Conservation (phyloP, 2,113 vertebrate species). For the Salvelinus fontinalis region DNA sequence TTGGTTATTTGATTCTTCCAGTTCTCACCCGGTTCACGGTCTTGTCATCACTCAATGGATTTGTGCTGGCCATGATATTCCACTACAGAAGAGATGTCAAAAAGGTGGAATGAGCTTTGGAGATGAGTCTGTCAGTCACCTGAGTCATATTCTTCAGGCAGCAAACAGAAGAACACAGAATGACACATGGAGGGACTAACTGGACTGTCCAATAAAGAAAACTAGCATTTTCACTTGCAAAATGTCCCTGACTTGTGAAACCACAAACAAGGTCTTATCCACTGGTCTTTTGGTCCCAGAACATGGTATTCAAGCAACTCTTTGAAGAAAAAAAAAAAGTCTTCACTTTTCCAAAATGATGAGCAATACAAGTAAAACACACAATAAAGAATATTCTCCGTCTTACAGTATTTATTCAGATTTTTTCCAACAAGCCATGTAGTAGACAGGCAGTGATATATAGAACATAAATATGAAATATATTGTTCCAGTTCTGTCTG, state of each 20-base stretch:
- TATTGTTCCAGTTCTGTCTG: background rate
- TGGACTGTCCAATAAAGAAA: too few species aligned
- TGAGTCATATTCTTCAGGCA: too few species aligned
- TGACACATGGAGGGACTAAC: too few species aligned
- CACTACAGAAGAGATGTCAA: conserved; percentile 65
- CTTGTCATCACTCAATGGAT: conserved; percentile 77
- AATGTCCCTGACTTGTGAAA: too few species aligned
- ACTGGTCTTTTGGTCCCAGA: too few species aligned
- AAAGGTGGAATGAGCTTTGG: conserved; percentile 43
- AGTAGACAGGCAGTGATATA: background rate
- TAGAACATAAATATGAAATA: background rate
- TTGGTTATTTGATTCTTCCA: conserved; percentile 43
- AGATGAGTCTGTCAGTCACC: too few species aligned
- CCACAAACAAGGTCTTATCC: too few species aligned
- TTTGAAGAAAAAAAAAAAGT: background rate
- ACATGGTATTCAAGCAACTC: too few species aligned
- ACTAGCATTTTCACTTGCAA: too few species aligned
- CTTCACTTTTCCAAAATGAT: background rate
- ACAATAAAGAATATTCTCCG: background rate
- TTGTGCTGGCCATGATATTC: conserved; percentile 75
- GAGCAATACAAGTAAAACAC: background rate
- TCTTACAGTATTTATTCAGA: background rate
- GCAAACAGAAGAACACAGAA: too few species aligned
- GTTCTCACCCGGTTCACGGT: conserved; percentile 76
- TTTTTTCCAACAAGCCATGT: background rate